Conservation (phyloP, 2,797 vertebrate species). For the Vespertilio murinus region DNA sequence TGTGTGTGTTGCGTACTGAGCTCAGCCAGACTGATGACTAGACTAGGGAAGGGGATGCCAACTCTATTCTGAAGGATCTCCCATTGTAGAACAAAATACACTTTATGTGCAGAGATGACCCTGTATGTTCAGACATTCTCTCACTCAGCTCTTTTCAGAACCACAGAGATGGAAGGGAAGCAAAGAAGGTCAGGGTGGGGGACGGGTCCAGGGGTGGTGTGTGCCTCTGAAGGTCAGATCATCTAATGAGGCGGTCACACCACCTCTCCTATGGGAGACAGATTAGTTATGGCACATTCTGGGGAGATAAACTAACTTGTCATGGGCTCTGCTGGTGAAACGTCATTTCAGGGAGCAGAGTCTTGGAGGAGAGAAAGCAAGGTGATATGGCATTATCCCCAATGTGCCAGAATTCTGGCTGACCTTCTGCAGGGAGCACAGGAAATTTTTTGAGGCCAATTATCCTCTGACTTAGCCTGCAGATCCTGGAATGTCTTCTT, state of each 20-base stretch:
- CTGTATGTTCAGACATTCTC: background rate
- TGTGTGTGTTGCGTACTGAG: background rate
- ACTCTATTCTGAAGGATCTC: background rate
- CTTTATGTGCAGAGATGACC: background rate
- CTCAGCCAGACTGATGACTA: background rate
- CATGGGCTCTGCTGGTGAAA: slow-evolving; percentile 66
- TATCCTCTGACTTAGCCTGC: slow-evolving; percentile 59
- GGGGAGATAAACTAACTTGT: slow-evolving; percentile 76
- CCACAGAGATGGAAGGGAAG: background rate
- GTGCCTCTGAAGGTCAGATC: slow-evolving; percentile 79
- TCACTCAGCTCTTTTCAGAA: background rate
- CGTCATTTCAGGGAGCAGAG: slow-evolving; percentile 11
- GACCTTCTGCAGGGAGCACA: background rate
- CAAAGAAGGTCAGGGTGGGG: slow-evolving; percentile 10
- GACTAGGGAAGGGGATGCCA: background rate
- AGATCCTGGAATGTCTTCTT: slow-evolving; percentile 46
- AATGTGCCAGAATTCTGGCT: slow-evolving; percentile 32
- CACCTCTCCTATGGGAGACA: slow-evolving; percentile 76
- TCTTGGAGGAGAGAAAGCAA: slow-evolving; percentile 40
- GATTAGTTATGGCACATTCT: slow-evolving; percentile 74
- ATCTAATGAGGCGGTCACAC: slow-evolving; percentile 81
- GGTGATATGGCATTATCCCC: background rate
- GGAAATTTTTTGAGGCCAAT: slow-evolving; percentile 45
- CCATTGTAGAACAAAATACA: background rate
- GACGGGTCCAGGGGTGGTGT: background rate